Evolutionary conservation across 2,888 invertebrate genomes (phyloP).

Genomic region (Pharmacophagus antenor): DNA sequence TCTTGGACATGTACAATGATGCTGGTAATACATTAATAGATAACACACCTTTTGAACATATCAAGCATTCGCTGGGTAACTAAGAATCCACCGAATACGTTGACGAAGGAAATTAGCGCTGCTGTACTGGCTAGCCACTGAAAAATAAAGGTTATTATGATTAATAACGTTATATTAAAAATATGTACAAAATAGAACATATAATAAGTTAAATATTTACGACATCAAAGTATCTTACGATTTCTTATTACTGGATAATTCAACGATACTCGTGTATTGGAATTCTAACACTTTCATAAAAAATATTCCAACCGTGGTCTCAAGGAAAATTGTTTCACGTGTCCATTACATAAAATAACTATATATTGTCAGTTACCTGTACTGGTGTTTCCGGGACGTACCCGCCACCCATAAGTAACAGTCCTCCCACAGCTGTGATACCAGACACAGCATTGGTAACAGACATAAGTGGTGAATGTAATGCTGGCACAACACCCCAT

Average conservation of each 20-base stretch:
- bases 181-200: too few species aligned
- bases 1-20: too few species aligned
- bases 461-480: slow-evolving; percentile 95
- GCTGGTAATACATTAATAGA: background rate
- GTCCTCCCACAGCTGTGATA: slow-evolving; percentile 94
- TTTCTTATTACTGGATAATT: too few species aligned
- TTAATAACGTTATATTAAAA: too few species aligned
- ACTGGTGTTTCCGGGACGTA: slow-evolving; percentile 87
- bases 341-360: background rate
- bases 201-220: too few species aligned
- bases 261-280: too few species aligned
- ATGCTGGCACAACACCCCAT: slow-evolving; percentile 94
- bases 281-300: too few species aligned
- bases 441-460: slow-evolving; percentile 96
- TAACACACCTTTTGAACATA: slow-evolving; percentile 89
- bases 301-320: too few species aligned
- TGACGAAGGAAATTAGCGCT: slow-evolving; percentile 92
- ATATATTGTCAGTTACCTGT: slow-evolving; percentile 61
- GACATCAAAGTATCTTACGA: too few species aligned
- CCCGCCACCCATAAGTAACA: slow-evolving; percentile 92
- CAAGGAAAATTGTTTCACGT: too few species aligned
- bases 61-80: slow-evolving; percentile 95
- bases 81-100: slow-evolving; percentile 94
- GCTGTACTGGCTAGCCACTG: slow-evolving; percentile 89
- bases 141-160: slow-evolving; percentile 33